Conservation (phyloP, 23 tunicate species). For the Phallusia fumigata region DNA sequence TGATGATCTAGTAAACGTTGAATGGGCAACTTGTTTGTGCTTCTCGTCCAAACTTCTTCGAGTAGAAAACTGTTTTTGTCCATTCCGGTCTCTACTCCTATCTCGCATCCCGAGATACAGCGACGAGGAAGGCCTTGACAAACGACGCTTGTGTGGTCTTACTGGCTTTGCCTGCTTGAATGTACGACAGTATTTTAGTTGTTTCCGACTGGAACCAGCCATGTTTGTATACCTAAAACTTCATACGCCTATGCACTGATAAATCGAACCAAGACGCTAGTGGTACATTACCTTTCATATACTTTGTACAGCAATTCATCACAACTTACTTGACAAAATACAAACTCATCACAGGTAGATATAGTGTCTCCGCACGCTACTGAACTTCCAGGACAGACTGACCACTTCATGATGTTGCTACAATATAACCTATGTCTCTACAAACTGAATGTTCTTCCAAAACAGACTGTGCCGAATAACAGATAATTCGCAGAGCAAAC, state of each 20-base stretch:
- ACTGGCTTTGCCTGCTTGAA: neutral
- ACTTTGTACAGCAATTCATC: too few species aligned
- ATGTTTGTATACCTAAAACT: too few species aligned
- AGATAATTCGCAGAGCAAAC: constrained; percentile 1
- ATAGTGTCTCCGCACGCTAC: neutral
- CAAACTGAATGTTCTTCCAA: neutral
- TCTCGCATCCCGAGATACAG: neutral
- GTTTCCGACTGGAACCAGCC: too few species aligned
- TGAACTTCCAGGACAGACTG: neutral
- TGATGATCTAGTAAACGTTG: neutral
- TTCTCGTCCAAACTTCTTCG: neutral
- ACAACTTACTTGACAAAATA: neutral
- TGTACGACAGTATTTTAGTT: too few species aligned
- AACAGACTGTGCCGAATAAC: neutral
- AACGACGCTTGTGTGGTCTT: neutral
- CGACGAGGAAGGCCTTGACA: neutral
- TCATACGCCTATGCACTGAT: too few species aligned
- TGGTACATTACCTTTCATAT: too few species aligned
- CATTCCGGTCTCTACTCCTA: neutral
- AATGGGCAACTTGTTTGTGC: neutral
- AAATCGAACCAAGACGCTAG: too few species aligned
- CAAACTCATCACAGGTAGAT: neutral
- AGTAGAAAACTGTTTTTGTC: neutral
- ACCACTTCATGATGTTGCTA: neutral
- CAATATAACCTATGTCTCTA: neutral